A percentile compares a stretch with the other conserved stretches of the same genome.
Evolutionary conservation across 2,888 invertebrate genomes (phyloP).

Genomic region (Euzophera pinguis): DNA sequence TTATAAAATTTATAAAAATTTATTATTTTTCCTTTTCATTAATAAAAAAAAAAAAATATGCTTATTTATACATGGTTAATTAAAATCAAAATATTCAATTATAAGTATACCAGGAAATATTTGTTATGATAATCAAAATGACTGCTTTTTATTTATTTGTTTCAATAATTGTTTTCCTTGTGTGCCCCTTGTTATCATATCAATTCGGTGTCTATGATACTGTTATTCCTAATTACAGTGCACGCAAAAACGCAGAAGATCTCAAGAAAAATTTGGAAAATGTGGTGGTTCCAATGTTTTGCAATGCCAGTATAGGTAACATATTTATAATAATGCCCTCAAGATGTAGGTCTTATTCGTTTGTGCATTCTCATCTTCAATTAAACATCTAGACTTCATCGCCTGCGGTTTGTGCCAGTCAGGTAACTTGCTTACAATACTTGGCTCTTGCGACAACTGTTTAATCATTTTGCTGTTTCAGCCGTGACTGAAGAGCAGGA

Average conservation of each 20-base stretch:
- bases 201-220: constrained; percentile 75
- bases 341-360: constrained; percentile 71
- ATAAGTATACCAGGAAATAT: too few species aligned
- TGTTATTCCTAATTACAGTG: constrained; percentile 86
- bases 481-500: constrained; percentile 93
- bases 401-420: constrained; percentile 66
- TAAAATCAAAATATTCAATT: too few species aligned
- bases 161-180: constrained; percentile 19
- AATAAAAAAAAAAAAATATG: too few species aligned
- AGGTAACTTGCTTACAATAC: constrained; percentile 70
- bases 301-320: constrained; percentile 91
- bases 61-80: too few species aligned
- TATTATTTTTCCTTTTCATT: too few species aligned
- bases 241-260: constrained; percentile 96
- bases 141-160: constrained; percentile 1
- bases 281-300: constrained; percentile 99
- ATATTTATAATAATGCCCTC: constrained; percentile 78
- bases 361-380: constrained; percentile 68
- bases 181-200: constrained; percentile 44
- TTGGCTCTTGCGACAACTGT: constrained; percentile 56
- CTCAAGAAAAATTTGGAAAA: constrained; percentile 95
- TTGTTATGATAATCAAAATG: not conserved
- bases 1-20: too few species aligned
- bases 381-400: constrained; percentile 64
- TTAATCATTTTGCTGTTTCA: constrained; percentile 75